These are phyloP conservation scores for Microcebus murinus DNA, from an alignment of 2,113 vertebrate species.

Conservation along the genomic window DNA sequence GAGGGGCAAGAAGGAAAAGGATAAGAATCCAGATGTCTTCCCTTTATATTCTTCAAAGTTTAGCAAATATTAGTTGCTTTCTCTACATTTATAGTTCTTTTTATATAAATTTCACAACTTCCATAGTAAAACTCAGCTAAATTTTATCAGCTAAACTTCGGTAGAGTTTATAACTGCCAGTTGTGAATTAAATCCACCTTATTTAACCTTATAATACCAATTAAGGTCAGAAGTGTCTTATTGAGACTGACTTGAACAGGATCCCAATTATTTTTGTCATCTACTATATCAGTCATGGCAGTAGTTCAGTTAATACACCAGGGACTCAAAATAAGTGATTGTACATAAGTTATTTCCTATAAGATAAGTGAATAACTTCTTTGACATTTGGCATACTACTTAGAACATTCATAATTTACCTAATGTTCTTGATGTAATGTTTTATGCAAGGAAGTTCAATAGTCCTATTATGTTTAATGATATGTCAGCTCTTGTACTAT, in stretches of 20 bases:
- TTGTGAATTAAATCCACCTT: not conserved
- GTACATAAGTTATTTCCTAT: not conserved
- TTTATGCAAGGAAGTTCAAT: slow-evolving; percentile 35
- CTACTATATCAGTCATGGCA: not conserved
- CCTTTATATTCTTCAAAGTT: not conserved
- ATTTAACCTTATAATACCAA: not conserved
- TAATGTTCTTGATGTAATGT: slow-evolving; percentile 3
- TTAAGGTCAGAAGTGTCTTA: not conserved
- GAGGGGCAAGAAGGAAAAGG: not conserved
- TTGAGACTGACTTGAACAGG: not conserved
- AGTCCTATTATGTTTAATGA: slow-evolving; percentile 29
- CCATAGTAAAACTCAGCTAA: not conserved
- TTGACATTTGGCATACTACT: slow-evolving; percentile 9
- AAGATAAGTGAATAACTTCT: slow-evolving; percentile 30
- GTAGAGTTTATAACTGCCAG: not conserved
- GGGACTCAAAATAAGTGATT: not conserved
- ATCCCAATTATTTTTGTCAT: not conserved
- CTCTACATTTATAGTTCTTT: not conserved
- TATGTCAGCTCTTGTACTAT: not conserved
- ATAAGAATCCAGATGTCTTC: not conserved
- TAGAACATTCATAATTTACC: slow-evolving; percentile 23
- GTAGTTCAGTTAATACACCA: not conserved
- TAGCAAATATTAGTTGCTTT: not conserved
- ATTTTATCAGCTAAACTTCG: slow-evolving; percentile 14
- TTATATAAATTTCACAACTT: not conserved